Evolutionary conservation across 2,888 invertebrate genomes (phyloP).

Genomic region (Helicoverpa assulta): DNA sequence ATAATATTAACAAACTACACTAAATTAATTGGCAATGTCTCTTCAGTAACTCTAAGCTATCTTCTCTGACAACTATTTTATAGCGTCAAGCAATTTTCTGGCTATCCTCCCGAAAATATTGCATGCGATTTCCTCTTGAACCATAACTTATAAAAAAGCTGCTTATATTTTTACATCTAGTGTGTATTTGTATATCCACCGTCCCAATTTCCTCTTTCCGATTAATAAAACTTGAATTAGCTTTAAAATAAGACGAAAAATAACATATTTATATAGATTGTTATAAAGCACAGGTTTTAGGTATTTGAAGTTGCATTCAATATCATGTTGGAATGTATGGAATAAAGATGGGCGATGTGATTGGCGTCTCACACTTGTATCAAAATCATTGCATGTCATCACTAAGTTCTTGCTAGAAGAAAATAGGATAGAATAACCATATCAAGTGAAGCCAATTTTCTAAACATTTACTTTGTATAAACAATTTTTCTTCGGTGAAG

Average conservation of each 20-base stretch:
- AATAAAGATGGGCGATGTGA: slow-evolving; percentile 35
- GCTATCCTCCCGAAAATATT: slow-evolving; percentile 56
- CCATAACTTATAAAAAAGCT: slow-evolving; percentile 68
- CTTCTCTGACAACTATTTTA: slow-evolving; percentile 44
- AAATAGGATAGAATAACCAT: slow-evolving; percentile 41
- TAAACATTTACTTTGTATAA: slow-evolving; percentile 43
- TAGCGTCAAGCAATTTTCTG: slow-evolving; percentile 40
- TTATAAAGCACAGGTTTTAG: slow-evolving; percentile 90
- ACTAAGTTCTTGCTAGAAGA: slow-evolving; percentile 31
- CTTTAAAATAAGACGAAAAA: slow-evolving; percentile 84
- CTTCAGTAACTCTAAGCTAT: slow-evolving; percentile 51
- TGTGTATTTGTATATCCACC: slow-evolving; percentile 84
- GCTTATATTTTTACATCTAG: slow-evolving; percentile 85
- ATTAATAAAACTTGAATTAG: slow-evolving; percentile 83
- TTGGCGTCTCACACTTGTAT: slow-evolving; percentile 31
- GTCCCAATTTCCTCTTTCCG: slow-evolving; percentile 89
- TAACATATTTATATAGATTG: slow-evolving; percentile 89
- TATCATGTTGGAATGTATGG: slow-evolving; percentile 50
- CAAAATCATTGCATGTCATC: slow-evolving; percentile 43
- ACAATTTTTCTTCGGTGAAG: slow-evolving; percentile 21
- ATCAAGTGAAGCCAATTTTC: slow-evolving; percentile 46
- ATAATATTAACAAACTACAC: slow-evolving; percentile 31
- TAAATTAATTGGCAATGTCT: slow-evolving; percentile 56
- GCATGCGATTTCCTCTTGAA: slow-evolving; percentile 73
- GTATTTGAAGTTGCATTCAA: slow-evolving; percentile 87